Evolutionary conservation across 2,888 invertebrate species (phyloP).

Genomic region (Deilephila elpenor): DNA sequence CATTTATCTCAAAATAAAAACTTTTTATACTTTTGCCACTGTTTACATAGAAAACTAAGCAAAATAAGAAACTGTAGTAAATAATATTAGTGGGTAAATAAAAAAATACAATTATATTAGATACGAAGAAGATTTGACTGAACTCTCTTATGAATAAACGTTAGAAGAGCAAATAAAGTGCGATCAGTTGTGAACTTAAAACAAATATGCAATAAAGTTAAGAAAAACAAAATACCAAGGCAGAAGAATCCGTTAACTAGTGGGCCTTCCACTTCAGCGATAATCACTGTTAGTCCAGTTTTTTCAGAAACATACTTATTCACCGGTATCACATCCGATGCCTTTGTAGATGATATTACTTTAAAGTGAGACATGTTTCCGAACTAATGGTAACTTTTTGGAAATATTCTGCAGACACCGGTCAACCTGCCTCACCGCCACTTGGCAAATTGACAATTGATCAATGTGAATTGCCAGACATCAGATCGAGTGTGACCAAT

Average conservation of each 20-base stretch:
- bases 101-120: background rate
- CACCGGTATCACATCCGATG: slow-evolving; percentile 90
- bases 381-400: background rate
- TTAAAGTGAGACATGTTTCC: slow-evolving; percentile 73
- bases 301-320: slow-evolving; percentile 91
- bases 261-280: slow-evolving; percentile 95
- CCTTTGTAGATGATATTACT: slow-evolving; percentile 86
- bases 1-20: no score
- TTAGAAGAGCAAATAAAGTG: background rate
- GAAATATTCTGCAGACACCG: background rate
- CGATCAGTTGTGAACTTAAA: background rate
- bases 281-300: slow-evolving; percentile 92
- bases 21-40: no score
- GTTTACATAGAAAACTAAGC: no score
- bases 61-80: no score
- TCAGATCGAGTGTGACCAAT: no score
- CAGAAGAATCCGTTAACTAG: slow-evolving; percentile 94
- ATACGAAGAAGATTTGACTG: background rate
- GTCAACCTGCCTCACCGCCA: background rate
- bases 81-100: background rate
- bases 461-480: background rate
- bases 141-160: background rate
- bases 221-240: slow-evolving; percentile 86
- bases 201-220: slow-evolving; percentile 15
- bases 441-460: slow-evolving; percentile 9